Percentiles rank a stretch among this genome's conserved stretches.
These are phyloP conservation scores for Pterophyllum scalare DNA, from an alignment of 2,113 vertebrate genomes.

Conservation along the genomic window DNA sequence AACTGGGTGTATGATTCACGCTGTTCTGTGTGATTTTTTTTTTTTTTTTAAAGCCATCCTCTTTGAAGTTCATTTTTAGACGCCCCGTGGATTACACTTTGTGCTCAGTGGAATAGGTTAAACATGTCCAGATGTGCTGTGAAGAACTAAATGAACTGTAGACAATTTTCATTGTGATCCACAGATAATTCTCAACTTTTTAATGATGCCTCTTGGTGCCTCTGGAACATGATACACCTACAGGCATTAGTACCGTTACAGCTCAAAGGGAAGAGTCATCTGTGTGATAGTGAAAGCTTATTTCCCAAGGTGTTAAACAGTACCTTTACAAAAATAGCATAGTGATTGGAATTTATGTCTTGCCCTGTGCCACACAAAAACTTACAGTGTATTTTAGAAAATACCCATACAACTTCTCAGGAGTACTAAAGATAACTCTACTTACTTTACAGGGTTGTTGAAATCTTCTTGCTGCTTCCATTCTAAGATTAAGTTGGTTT, in stretches of 20 bases:
- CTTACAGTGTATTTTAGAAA: constrained; percentile 36
- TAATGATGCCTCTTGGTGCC: constrained; percentile 72
- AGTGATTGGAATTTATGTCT: constrained; percentile 26
- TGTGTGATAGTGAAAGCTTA: constrained; percentile 54
- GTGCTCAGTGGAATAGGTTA: constrained; percentile 67
- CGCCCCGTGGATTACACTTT: constrained; percentile 48
- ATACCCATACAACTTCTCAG: background rate
- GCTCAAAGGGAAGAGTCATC: constrained; percentile 58
- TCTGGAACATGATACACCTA: constrained; percentile 57
- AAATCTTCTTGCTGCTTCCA: background rate
- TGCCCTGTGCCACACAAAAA: constrained; percentile 24
- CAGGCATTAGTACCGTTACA: constrained; percentile 44
- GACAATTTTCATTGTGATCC: constrained; percentile 54
- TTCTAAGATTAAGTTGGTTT: background rate
- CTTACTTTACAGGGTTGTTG: background rate
- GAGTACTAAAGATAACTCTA: background rate
- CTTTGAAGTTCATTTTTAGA: constrained; percentile 68
- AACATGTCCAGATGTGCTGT: constrained; percentile 66
- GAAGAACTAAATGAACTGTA: constrained; percentile 58
- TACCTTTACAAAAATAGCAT: constrained; percentile 54
- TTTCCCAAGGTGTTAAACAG: constrained; percentile 53
- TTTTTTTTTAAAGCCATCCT: constrained; percentile 2
- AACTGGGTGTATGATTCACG: constrained; percentile 46
- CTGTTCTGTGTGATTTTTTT: constrained; percentile 16
- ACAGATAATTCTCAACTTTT: constrained; percentile 69